Percentiles rank a stretch among this genome's conserved stretches.
phyloP scores from a whole-genome alignment of 2,888 invertebrate genomes.

The Cryptocephalus primarius region DNA sequence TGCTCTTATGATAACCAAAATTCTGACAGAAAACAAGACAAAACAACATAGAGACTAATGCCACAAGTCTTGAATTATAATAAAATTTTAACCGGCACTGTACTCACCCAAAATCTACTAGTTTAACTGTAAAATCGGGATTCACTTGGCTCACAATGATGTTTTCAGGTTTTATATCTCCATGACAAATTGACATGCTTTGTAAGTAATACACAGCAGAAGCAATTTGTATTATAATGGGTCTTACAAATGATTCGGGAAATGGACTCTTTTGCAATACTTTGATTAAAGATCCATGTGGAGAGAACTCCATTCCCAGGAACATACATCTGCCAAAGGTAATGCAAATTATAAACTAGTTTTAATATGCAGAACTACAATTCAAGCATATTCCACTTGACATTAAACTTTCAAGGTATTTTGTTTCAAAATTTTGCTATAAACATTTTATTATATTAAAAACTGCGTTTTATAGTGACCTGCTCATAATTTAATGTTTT shows the following conservation, averaged over 20 bases:
- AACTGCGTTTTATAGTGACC: no score
- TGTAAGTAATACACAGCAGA: constrained; percentile 12
- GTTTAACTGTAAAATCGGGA: constrained; percentile 8
- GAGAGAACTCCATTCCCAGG: constrained; percentile 13
- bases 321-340: constrained; percentile 12
- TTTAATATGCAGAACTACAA: background rate
- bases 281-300: constrained; percentile 6
- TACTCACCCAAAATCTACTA: constrained; percentile 15
- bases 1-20: no score
- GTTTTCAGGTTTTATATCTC: constrained; percentile 16
- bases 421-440: no score
- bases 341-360: background rate
- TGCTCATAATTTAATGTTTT: no score
- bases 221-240: constrained; percentile 11
- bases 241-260: constrained; percentile 6
- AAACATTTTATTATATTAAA: no score
- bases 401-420: no score
- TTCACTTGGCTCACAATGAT: constrained; percentile 7
- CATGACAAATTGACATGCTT: constrained; percentile 11
- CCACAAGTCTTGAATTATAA: no score
- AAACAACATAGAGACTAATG: no score
- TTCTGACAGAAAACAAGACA: no score
- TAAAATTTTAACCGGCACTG: no score
- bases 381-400: background rate
- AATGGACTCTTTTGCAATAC: constrained; percentile 2